Conservation (phyloP, 2,888 invertebrate species). For the Pammene fasciana region DNA sequence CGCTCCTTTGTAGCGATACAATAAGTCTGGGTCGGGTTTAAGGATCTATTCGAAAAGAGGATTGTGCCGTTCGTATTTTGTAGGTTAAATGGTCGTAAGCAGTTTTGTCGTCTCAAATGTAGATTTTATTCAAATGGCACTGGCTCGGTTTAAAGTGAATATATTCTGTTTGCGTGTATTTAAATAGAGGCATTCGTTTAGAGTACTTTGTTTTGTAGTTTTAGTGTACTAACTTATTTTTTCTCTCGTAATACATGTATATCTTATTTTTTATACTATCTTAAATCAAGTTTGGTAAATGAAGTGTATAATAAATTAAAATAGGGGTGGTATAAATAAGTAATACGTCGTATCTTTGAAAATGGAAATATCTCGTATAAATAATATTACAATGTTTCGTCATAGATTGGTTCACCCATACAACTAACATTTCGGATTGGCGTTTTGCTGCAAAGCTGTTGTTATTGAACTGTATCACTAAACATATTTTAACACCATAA, state of each 20-base stretch:
- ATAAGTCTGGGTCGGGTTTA: slow-evolving; percentile 38
- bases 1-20: slow-evolving; percentile 49
- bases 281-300: too few species aligned
- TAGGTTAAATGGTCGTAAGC: slow-evolving; percentile 33
- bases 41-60: slow-evolving; percentile 39
- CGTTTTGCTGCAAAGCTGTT: too few species aligned
- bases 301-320: too few species aligned
- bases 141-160: slow-evolving; percentile 18
- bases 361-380: too few species aligned
- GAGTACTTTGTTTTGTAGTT: background rate
- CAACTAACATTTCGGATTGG: too few species aligned
- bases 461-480: too few species aligned
- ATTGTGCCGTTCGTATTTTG: slow-evolving; percentile 25
- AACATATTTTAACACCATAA: background rate
- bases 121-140: slow-evolving; percentile 32
- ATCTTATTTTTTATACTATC: too few species aligned
- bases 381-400: too few species aligned
- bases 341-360: too few species aligned
- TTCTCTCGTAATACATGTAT: too few species aligned
- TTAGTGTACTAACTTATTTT: background rate
- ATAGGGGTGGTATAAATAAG: too few species aligned
- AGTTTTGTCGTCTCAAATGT: slow-evolving; percentile 24
- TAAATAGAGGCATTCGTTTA: slow-evolving; percentile 5
- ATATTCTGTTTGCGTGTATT: slow-evolving; percentile 21
- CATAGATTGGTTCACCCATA: too few species aligned